Base-by-base conservation (phyloP, 2,113 vertebrate species). In the Centropristis striata region DNA sequence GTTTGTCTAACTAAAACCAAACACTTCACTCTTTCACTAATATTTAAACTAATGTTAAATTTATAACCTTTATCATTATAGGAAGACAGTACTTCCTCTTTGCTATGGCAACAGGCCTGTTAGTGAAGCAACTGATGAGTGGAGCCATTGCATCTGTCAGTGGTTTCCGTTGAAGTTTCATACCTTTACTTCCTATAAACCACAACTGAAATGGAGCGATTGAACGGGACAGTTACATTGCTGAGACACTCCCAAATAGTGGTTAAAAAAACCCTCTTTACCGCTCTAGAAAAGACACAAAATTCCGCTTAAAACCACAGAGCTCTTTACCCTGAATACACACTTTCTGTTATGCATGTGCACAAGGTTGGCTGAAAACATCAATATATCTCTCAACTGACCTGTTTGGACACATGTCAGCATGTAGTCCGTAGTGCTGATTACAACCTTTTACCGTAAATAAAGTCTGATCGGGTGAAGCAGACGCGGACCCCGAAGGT, bases 91-190 rank as follows among this genome's bases (percentile, higher is more conserved):
- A 67, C 11, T 74, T 89, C 46, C 61, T 67, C 47, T 1, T 8
- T 69, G 70, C 25, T 20, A 67, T 64, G n/a, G 61, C 39, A 73
- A 78, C 61, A 27, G 42, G 18, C 9, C 13, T 67, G 1, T 71
- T 25, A 2, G 37, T 23, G 1, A 37, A 21, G 5, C 41, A 67
- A 75, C 60, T 25, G 16, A 75, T 78, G 20, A 4, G 12, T 5
- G 18, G 16, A 57, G 37, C 60, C 20, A 16, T 42, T 66, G 68
- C 67, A 71, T 51, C 53, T 89, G 54, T 77, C 47, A 53, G 49
- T 49, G 21, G 51, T 85, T 90, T 90, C 81, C 44, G 28, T 23
- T 51, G 42, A 73, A 77, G 21, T 77, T 75, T 28, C 32, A 18
- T 8, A 12, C 18, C 50, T 60, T 0, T 68, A 77, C 60, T 50